Conservation (phyloP, 1,140 invertebrate species). For the Cheumatopsyche charites region DNA sequence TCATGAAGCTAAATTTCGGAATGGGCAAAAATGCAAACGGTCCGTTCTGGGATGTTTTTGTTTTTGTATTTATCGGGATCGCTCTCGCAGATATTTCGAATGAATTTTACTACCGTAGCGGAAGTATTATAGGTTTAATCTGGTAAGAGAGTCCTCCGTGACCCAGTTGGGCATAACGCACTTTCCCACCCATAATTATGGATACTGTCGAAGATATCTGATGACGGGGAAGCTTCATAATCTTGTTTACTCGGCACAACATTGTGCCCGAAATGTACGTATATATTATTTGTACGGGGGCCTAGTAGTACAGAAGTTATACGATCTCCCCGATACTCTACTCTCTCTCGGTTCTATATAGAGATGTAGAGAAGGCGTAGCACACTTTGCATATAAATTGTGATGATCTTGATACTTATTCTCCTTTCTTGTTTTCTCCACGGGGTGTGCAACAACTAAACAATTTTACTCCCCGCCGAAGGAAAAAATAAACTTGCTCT, state of each 20-base stretch:
- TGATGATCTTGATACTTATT: slow-evolving; percentile 37
- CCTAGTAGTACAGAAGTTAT: slow-evolving; percentile 11
- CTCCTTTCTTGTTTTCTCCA: slow-evolving; percentile 32
- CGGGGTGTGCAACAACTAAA: slow-evolving; percentile 36
- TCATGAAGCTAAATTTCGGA: no score
- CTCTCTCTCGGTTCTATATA: not conserved
- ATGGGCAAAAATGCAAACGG: no score
- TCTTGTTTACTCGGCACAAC: slow-evolving; percentile 36
- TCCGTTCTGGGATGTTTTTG: not conserved
- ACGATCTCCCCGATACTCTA: slow-evolving; percentile 11
- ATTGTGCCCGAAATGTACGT: slow-evolving; percentile 24
- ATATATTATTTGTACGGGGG: no score
- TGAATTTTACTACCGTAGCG: slow-evolving; percentile 3
- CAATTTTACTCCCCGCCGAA: slow-evolving; percentile 24
- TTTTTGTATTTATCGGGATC: slow-evolving; percentile 13
- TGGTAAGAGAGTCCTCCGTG: slow-evolving; percentile 16
- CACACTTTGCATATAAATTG: slow-evolving; percentile 40
- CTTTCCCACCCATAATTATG: slow-evolving; percentile 27
- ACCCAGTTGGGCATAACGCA: slow-evolving; percentile 20
- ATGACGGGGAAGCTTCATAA: slow-evolving; percentile 32
- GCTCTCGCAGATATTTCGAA: slow-evolving; percentile 11
- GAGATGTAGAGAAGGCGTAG: slow-evolving; percentile 2
- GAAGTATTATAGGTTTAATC: slow-evolving; percentile 5
- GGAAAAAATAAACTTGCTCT: not conserved
- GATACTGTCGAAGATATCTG: slow-evolving; percentile 34